Evolutionary conservation across 2,113 vertebrate species (phyloP).

Genomic region (Crotophaga sulcirostris): DNA sequence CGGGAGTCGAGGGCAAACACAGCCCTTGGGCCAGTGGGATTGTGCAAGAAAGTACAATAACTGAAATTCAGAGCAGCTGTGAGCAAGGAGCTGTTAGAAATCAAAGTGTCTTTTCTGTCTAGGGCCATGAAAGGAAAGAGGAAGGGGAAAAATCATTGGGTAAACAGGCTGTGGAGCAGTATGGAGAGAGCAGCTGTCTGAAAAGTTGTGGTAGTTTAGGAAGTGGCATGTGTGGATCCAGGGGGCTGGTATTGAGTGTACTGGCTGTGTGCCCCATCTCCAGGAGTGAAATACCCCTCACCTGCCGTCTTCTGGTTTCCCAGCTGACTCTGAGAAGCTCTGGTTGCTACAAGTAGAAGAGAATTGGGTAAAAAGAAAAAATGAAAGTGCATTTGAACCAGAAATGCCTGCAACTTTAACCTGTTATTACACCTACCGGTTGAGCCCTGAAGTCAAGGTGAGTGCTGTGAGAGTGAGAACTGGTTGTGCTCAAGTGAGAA

Average conservation of each 20-base stretch:
- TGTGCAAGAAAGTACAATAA: background rate
- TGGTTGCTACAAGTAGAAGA: background rate
- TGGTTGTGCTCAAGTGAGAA: background rate
- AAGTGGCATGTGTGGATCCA: fast-evolving
- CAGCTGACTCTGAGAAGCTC: background rate
- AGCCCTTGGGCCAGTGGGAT: background rate
- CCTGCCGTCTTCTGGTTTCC: background rate
- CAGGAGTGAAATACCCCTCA: background rate
- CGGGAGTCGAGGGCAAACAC: background rate
- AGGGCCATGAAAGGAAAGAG: background rate
- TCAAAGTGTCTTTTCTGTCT: background rate
- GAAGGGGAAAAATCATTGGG: background rate
- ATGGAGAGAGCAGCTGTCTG: background rate
- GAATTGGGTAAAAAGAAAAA: background rate
- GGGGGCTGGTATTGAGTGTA: background rate
- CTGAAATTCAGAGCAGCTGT: background rate
- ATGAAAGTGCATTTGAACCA: background rate
- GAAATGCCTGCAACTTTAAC: background rate
- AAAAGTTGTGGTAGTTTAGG: fast-evolving
- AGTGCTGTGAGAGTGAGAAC: background rate
- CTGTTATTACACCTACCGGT: background rate
- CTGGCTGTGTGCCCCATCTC: background rate
- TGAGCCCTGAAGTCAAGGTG: background rate
- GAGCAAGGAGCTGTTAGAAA: background rate
- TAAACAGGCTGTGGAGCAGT: background rate